Evolutionary conservation across 2,888 invertebrate genomes (phyloP).

Genomic region (Marasmarcha lunaedactyla): DNA sequence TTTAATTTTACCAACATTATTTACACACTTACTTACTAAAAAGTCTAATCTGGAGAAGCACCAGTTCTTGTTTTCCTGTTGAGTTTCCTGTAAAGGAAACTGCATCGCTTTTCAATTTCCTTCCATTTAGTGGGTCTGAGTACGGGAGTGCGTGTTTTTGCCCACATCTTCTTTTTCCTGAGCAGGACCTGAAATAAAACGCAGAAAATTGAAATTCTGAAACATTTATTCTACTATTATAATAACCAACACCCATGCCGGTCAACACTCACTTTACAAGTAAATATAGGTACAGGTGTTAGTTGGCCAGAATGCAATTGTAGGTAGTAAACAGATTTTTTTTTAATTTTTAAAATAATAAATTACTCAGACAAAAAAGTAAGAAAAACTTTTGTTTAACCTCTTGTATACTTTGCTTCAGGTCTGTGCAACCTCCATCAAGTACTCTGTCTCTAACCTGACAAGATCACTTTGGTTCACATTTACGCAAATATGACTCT

Average conservation of each 20-base stretch:
- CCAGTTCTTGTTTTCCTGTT: conserved; percentile 86
- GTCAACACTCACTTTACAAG: no score
- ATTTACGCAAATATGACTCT: no score
- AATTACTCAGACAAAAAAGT: no score
- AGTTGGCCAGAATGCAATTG: no score
- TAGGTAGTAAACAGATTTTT: no score
- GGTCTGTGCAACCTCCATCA: no score
- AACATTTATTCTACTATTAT: not conserved
- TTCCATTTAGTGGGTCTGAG: conserved; percentile 84
- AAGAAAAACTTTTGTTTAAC: no score
- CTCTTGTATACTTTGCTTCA: no score
- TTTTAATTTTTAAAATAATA: no score
- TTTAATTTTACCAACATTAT: not conserved
- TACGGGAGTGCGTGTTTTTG: conserved; percentile 66
- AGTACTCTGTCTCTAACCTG: no score
- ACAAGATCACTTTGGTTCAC: no score
- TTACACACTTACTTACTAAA: conserved; percentile 1
- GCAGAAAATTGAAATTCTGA: conserved; percentile 5
- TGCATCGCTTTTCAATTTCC: conserved; percentile 78
- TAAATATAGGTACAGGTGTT: no score
- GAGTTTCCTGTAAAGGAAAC: conserved; percentile 79
- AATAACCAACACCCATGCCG: not conserved
- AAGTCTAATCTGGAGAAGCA: conserved; percentile 37
- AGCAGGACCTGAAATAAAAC: conserved; percentile 60
- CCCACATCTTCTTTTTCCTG: conserved; percentile 77